A percentile compares a stretch with the other conserved stretches of the same genome.
Conservation (phyloP, 2,888 invertebrate genomes). For the Tromatobia lineatoria region DNA sequence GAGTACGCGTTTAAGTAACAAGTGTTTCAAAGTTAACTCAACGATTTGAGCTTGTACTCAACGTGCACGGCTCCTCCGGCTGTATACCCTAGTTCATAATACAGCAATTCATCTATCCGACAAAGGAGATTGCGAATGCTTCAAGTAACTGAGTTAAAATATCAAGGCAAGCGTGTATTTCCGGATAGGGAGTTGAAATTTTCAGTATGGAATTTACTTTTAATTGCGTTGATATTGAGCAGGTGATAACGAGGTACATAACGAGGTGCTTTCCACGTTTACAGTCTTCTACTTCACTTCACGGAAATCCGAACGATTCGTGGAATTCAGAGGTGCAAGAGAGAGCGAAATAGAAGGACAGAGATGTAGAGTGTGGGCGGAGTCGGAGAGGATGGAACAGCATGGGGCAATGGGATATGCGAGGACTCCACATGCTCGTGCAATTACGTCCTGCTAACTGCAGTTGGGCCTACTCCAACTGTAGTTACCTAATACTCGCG, state of each 20-base stretch:
- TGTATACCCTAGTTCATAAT: constrained; percentile 55
- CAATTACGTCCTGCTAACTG: constrained; percentile 69
- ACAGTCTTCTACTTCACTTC: neutral
- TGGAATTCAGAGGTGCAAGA: constrained; percentile 42
- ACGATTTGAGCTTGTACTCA: neutral
- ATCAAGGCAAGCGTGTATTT: neutral
- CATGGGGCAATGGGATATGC: constrained; percentile 64
- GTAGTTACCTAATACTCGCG: constrained; percentile 60
- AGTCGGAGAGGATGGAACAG: constrained; percentile 3
- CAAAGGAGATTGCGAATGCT: constrained; percentile 35
- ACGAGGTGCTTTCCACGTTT: constrained; percentile 12
- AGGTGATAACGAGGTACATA: constrained; percentile 2
- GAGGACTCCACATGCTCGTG: constrained; percentile 67
- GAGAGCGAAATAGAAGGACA: constrained; percentile 7
- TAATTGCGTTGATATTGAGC: constrained; percentile 8
- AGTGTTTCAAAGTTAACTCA: constrained; percentile 64
- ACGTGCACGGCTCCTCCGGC: neutral
- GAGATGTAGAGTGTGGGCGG: neutral
- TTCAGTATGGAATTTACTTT: neutral
- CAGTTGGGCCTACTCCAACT: constrained; percentile 70
- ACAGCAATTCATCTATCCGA: constrained; percentile 56
- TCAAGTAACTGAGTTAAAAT: constrained; percentile 37
- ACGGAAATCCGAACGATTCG: constrained; percentile 55
- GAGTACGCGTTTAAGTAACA: constrained; percentile 58
- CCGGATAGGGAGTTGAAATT: neutral